Base-by-base conservation (phyloP, 2,797 vertebrate genomes). In the Lagorchestes hirsutus region DNA sequence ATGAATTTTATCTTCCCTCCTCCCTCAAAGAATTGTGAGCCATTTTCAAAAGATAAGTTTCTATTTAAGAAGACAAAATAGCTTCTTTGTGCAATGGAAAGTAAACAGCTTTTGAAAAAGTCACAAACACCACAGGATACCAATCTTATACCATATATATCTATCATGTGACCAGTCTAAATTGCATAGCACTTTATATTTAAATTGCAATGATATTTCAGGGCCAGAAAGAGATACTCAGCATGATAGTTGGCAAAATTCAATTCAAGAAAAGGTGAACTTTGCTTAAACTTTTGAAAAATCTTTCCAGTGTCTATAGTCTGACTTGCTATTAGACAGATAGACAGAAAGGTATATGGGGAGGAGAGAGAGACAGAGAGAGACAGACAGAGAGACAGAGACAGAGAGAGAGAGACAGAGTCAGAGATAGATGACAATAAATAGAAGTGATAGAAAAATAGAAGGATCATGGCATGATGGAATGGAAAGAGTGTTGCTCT, bases 21-120 rank as follows among this genome's bases (percentile, higher is more conserved):
- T 82, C 67, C 67, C 62, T 93, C 87, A 93, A 97, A 96, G 95
- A 97, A 94, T 93, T 94, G 24, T 93, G 55, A 10, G 40, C 13
- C 54, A 93, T 93, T 95, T 82, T 96, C 54, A n/a, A 96, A 97
- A 97, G 55, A 94, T 95, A 97, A 96, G 93, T 57, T 91, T 87
- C 5, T 57, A 96, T 96, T 97, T 98, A 94, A 95, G 16, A 92
- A 97, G 12, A 28, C 8, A 97, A 96, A 97, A 96, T 8, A 94
- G 93, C 59, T 95, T 46, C 94, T 96, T 92, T 91, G 22, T 96
- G 54, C 82, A 91, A 91, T 95, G 92, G 92, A 97, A 97, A 95
- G 90, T 93, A 97, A 97, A 96, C 52, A 94, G 92, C 59, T 95
- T 96, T 97, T 96, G 56, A 96, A 93, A 95, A 97, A 97, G 16